Evolutionary conservation across 2,113 vertebrate species (phyloP), one percentile per base, ranked within the genome.

Genomic region (Microcebus ravelobensis): DNA sequence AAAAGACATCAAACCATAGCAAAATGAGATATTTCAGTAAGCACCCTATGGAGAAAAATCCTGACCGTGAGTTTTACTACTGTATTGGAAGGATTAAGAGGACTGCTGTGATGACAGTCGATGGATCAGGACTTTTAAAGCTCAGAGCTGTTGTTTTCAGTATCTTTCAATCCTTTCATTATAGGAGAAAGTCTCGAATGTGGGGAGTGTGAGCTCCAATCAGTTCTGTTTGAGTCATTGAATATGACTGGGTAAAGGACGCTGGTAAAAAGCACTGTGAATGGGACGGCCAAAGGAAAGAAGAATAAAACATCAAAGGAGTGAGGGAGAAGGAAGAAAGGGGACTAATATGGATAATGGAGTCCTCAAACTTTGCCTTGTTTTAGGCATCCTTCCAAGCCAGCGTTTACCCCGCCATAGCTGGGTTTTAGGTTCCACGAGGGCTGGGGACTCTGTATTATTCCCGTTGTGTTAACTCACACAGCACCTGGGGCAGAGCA

Each of bases 101-200:
- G 76, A 57, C 36, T 34, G 48, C 14, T 48, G 45, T 34, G 39
- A 84, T 90, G 70, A 50, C 21, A 80, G 65, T 29, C 29, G 81
- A 21, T 48, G 67, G 71, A 52, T 92, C 25, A n/a, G 36, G 25
- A 90, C 81, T 93, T 67, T 57, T 52, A 71, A 92, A 87, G 48
- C 45, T 80, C 57, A 92, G 76, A 94, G 80, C 42, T 87, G 42
- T 48, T 71, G 57, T 92, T 86, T 76, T 29, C 59, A 48, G 70
- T 92, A n/a, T 59, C 81, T 93, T 81, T 45, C 52, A 77, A 25
- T 87, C 15, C 50, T 85, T 97, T 96, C 76, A 80, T 87, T 45
- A 63, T 4, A 94, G 80, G 59, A 88, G 67, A 86, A 95, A 94
- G 48, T 74, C 36, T 36, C 2, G 4, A 57, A 65, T 55, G 3